These are phyloP conservation scores for Acipenser transmontanus DNA, from an alignment of 2,797 vertebrate genomes.

Conservation along the genomic window DNA sequence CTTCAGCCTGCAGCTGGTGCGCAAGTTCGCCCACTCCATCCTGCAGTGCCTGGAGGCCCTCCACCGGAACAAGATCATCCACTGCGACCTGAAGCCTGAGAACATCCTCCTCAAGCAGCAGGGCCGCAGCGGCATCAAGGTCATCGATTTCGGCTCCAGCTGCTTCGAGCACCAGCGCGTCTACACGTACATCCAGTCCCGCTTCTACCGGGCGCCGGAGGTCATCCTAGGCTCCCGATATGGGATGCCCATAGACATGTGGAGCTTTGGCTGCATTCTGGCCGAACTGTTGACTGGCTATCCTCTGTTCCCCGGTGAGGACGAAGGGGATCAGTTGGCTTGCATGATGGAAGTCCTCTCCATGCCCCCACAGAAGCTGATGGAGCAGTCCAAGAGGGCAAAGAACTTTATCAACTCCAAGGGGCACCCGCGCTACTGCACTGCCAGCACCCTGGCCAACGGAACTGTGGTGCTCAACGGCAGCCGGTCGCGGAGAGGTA, in stretches of 20 bases:
- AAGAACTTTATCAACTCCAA: slow-evolving; percentile 97
- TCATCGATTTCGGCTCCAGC: slow-evolving; percentile 97
- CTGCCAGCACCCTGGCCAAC: slow-evolving; percentile 69
- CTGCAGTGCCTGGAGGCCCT: slow-evolving; percentile 89
- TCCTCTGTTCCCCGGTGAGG: slow-evolving; percentile 91
- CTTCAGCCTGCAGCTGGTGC: slow-evolving; percentile 86
- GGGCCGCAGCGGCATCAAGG: slow-evolving; percentile 93
- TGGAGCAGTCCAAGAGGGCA: slow-evolving; percentile 87
- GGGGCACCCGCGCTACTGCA: slow-evolving; percentile 93
- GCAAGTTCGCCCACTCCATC: slow-evolving; percentile 94
- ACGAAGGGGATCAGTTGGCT: slow-evolving; percentile 91
- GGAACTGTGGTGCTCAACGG: slow-evolving; percentile 78
- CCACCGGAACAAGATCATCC: slow-evolving; percentile 86
- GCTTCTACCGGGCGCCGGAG: slow-evolving; percentile 92
- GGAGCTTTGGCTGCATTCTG: slow-evolving; percentile 96
- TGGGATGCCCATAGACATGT: slow-evolving; percentile 93
- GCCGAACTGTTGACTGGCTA: slow-evolving; percentile 92
- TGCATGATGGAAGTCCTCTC: slow-evolving; percentile 96
- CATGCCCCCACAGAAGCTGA: slow-evolving; percentile 82
- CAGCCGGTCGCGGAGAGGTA: slow-evolving; percentile 81
- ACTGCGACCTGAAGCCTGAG: slow-evolving; percentile 96
- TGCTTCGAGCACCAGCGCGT: slow-evolving; percentile 97
- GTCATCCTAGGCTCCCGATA: slow-evolving; percentile 90
- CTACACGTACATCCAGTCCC: slow-evolving; percentile 96
- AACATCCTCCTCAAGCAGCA: slow-evolving; percentile 96